These are phyloP conservation scores for Pterostichus madidus DNA, from an alignment of 2,888 invertebrate genomes.

Conservation along the genomic window DNA sequence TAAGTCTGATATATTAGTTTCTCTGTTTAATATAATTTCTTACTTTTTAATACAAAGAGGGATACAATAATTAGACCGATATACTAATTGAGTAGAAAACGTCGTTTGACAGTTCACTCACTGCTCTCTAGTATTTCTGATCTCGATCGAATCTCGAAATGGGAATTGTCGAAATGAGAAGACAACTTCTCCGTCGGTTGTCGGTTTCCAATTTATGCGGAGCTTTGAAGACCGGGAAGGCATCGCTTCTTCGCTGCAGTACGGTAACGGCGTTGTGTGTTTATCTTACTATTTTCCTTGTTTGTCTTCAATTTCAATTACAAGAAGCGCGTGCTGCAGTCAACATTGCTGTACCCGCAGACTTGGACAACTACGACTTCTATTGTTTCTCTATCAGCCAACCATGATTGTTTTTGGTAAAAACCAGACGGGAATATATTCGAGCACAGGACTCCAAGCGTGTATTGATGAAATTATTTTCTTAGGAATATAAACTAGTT, in stretches of 20 bases:
- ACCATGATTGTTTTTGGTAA: conserved; percentile 10
- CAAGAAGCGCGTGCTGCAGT: conserved; percentile 25
- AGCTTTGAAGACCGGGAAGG: conserved; percentile 28
- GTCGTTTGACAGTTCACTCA: no score
- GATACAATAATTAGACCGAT: no score
- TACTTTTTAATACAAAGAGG: no score
- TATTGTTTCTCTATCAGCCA: conserved; percentile 13
- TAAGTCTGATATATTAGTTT: no score
- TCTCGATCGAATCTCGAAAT: no score
- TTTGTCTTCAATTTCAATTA: conserved; percentile 67
- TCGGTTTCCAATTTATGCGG: conserved; percentile 63
- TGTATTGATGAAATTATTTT: not conserved
- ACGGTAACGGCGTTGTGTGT: conserved; percentile 19
- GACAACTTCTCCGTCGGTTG: conserved; percentile 43
- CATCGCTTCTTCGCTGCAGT: conserved; percentile 23
- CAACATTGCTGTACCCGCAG: conserved; percentile 6
- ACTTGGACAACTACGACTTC: conserved; percentile 1
- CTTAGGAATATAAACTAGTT: no score
- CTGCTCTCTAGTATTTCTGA: no score
- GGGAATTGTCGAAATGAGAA: not conserved
- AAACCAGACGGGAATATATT: not conserved
- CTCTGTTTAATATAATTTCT: no score
- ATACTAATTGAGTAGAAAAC: no score
- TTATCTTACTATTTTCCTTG: conserved; percentile 65
- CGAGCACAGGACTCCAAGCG: not conserved